Percentiles rank a stretch among this genome's conserved stretches.
phyloP scores from a whole-genome alignment of 2,113 vertebrate genomes.

The Nipponia nippon region DNA sequence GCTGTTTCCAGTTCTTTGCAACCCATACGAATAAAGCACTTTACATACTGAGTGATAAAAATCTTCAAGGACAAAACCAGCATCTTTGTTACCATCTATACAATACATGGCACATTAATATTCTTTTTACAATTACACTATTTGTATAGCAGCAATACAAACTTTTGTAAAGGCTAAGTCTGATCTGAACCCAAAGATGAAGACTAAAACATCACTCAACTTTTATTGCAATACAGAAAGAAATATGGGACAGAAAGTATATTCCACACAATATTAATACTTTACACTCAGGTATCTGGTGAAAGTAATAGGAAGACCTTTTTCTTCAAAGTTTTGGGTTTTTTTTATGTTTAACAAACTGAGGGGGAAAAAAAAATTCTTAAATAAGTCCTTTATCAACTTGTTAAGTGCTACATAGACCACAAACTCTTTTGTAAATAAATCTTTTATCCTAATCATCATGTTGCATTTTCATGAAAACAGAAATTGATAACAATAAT shows the following conservation, averaged over 20 bases:
- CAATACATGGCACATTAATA: not conserved
- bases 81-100: not conserved
- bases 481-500: not conserved
- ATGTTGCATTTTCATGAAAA: not conserved
- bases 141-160: not conserved
- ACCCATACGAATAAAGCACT: not conserved
- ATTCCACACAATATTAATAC: not conserved
- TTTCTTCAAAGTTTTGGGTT: not conserved
- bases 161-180: not conserved
- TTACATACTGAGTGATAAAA: not conserved
- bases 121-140: not conserved
- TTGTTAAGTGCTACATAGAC: not conserved
- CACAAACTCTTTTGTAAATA: not conserved
- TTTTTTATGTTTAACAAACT: not conserved
- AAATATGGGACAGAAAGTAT: not conserved
- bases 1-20: not conserved
- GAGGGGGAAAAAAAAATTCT: not conserved
- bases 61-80: not conserved
- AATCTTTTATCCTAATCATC: not conserved
- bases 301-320: not conserved
- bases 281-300: not conserved
- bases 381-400: not conserved
- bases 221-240: not conserved
- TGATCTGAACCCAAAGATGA: not conserved
- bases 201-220: not conserved